A percentile compares a stretch with the other conserved stretches of the same genome.
phyloP scores from a whole-genome alignment of 2,888 invertebrate species.

The Formica aserva region DNA sequence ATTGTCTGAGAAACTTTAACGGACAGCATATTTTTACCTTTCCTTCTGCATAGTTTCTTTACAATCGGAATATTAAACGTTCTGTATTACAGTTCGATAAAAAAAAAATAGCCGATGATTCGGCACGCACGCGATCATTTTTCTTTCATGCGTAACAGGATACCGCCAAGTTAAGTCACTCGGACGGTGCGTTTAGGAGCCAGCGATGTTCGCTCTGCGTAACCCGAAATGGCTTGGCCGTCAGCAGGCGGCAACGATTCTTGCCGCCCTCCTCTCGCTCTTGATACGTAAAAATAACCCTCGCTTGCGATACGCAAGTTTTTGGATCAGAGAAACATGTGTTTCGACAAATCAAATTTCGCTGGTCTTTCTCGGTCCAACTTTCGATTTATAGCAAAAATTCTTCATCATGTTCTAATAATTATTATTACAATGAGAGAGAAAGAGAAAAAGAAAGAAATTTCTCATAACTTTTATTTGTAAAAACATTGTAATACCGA shows the following conservation, averaged over 20 bases:
- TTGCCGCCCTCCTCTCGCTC: constrained; percentile 72
- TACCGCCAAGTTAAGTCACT: constrained; percentile 66
- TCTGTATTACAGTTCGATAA: background rate
- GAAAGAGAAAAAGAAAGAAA: background rate
- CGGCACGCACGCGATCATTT: constrained; percentile 42
- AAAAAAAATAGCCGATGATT: background rate
- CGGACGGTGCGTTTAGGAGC: constrained; percentile 60
- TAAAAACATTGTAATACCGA: background rate
- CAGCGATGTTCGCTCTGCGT: constrained; percentile 77
- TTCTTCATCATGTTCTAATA: background rate
- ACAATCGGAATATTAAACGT: background rate
- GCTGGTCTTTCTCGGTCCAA: background rate
- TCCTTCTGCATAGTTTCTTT: background rate
- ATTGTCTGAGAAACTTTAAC: background rate
- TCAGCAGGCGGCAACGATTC: constrained; percentile 67
- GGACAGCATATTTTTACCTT: background rate
- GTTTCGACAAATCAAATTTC: constrained; percentile 30
- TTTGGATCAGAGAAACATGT: constrained; percentile 56
- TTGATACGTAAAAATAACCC: constrained; percentile 83
- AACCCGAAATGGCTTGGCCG: constrained; percentile 84
- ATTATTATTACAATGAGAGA: background rate
- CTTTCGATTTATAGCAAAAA: background rate
- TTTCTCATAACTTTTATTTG: background rate
- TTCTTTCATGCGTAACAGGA: constrained; percentile 75
- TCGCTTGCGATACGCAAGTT: constrained; percentile 71